These are phyloP conservation scores for Mionectes macconnelli DNA, from an alignment of 2,113 vertebrate species.

Conservation along the genomic window DNA sequence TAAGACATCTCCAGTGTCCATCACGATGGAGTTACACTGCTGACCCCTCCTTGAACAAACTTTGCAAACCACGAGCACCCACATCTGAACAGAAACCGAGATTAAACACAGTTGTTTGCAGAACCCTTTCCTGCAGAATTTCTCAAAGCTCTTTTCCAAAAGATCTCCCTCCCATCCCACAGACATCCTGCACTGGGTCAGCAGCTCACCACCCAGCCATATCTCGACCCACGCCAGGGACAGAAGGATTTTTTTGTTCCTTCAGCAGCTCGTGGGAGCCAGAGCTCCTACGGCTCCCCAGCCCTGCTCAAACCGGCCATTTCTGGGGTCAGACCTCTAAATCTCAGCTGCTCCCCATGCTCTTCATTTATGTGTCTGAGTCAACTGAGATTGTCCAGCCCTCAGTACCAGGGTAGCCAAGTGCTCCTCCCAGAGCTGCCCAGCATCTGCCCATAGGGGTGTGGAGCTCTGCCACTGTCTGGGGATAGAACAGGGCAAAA, in stretches of 20 bases:
- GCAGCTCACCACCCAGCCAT: not conserved
- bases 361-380: not conserved
- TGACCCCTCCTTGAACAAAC: slow-evolving; percentile 28
- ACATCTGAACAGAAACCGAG: not conserved
- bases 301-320: not conserved
- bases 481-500: not conserved
- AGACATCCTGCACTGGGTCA: slow-evolving; percentile 62
- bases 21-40: not conserved
- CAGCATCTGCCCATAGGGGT: accelerated
- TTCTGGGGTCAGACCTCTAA: not conserved
- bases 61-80: slow-evolving; percentile 32
- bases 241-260: slow-evolving; percentile 33
- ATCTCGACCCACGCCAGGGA: not conserved
- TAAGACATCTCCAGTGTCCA: not conserved
- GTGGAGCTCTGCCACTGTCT: not conserved
- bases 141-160: slow-evolving; percentile 32
- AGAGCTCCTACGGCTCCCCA: not conserved
- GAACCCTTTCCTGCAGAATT: slow-evolving; percentile 5
- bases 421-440: not conserved
- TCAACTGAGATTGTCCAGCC: not conserved
- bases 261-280: not conserved
- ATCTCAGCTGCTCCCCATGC: accelerated
- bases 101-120: slow-evolving; percentile 38
- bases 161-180: slow-evolving; percentile 41
- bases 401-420: not conserved